phyloP scores from a whole-genome alignment of 2,113 vertebrate species.

The Gobiocypris rarus region DNA sequence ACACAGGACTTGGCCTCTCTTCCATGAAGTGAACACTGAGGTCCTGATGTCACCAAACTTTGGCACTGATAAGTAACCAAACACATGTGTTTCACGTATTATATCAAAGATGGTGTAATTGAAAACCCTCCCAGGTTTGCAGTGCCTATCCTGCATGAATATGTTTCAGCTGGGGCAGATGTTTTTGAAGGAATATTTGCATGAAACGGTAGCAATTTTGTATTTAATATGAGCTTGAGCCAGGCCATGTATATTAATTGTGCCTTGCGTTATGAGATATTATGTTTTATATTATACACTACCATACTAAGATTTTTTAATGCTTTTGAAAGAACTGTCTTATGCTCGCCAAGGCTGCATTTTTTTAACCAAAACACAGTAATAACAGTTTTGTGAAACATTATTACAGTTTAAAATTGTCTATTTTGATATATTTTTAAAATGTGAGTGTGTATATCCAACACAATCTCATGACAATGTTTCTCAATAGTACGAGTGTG shows the following conservation, averaged over 20 bases:
- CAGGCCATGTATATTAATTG: neutral
- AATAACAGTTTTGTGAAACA: too few relatives aligned
- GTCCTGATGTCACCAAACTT: conserved; percentile 14
- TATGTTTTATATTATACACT: neutral
- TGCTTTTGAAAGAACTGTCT: neutral
- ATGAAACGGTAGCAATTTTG: neutral
- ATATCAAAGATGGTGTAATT: neutral
- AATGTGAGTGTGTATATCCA: too few relatives aligned
- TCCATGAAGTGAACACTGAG: neutral
- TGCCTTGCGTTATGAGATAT: neutral
- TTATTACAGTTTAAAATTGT: neutral
- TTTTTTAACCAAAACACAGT: neutral
- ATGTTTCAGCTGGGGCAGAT: neutral
- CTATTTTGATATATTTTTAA: neutral
- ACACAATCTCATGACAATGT: too few relatives aligned
- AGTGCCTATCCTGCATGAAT: neutral
- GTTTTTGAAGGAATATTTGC: neutral
- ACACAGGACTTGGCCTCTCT: conserved; percentile 46
- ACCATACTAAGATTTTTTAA: neutral
- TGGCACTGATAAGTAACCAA: conserved; percentile 15
- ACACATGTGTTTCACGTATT: neutral
- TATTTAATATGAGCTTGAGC: neutral
- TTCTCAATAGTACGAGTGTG: too few relatives aligned
- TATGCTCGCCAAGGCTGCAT: neutral
- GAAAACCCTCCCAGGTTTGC: neutral